These are phyloP conservation scores for Lepidocyrtoides sp. DNA, from an alignment of 2,888 invertebrate genomes.

Conservation along the genomic window DNA sequence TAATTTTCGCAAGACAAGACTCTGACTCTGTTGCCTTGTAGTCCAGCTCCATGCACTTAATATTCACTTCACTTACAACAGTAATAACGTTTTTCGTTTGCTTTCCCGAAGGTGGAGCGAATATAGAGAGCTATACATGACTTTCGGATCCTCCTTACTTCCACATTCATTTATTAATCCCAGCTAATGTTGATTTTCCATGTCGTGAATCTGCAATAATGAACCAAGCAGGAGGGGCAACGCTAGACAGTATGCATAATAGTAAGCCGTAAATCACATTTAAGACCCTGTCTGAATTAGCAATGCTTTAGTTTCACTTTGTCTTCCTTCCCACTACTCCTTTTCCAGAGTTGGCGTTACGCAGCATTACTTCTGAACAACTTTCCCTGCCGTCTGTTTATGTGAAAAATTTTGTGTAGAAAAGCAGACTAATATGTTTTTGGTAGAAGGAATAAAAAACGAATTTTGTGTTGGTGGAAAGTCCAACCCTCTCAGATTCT, in stretches of 20 bases:
- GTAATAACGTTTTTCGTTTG: too few relatives aligned
- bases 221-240: background rate
- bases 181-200: constrained; percentile 26
- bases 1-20: too few relatives aligned
- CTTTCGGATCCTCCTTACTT: background rate
- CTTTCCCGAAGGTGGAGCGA: too few relatives aligned
- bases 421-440: background rate
- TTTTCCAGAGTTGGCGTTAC: background rate
- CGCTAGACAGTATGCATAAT: constrained; percentile 1
- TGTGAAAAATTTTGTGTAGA: background rate
- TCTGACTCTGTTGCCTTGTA: too few relatives aligned
- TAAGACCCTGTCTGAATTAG: constrained; percentile 55
- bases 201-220: constrained; percentile 29
- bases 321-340: background rate
- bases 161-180: background rate
- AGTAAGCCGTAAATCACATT: constrained; percentile 60
- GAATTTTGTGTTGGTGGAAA: constrained; percentile 16
- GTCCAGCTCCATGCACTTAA: too few relatives aligned
- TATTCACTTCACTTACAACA: too few relatives aligned
- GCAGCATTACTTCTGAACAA: background rate
- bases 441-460: background rate
- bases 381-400: background rate
- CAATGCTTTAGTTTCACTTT: constrained; percentile 46
- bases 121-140: too few relatives aligned
- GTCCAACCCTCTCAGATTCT: background rate